Evolutionary conservation across 2,113 vertebrate species (phyloP).

Genomic region (Bubalus kerabau): DNA sequence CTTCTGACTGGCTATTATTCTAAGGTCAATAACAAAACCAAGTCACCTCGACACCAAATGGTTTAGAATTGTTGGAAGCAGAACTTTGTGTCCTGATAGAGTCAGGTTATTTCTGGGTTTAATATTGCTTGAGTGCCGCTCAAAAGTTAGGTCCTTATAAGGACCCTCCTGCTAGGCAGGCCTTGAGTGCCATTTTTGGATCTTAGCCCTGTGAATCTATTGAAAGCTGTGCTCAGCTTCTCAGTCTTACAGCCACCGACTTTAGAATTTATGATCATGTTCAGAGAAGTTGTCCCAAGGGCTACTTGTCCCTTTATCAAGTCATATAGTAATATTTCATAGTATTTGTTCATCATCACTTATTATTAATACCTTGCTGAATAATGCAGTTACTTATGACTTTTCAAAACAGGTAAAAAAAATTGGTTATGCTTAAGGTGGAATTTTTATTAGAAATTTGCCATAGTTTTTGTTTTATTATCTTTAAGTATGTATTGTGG

Average conservation of each 20-base stretch:
- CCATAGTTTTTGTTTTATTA: background rate
- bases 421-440: background rate
- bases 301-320: background rate
- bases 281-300: background rate
- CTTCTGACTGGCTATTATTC: background rate
- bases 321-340: background rate
- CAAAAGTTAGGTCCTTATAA: background rate
- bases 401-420: background rate
- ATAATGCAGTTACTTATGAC: background rate
- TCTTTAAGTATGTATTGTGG: background rate
- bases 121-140: background rate
- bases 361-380: background rate
- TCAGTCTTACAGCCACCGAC: background rate
- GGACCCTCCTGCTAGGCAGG: no score
- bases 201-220: background rate
- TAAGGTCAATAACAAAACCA: background rate
- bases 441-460: background rate
- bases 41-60: background rate
- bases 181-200: background rate
- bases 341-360: background rate
- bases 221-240: background rate
- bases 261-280: background rate
- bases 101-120: background rate
- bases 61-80: background rate
- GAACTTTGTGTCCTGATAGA: background rate